Evolutionary conservation across 2,888 invertebrate genomes (phyloP).

Genomic region (Apamea anceps): DNA sequence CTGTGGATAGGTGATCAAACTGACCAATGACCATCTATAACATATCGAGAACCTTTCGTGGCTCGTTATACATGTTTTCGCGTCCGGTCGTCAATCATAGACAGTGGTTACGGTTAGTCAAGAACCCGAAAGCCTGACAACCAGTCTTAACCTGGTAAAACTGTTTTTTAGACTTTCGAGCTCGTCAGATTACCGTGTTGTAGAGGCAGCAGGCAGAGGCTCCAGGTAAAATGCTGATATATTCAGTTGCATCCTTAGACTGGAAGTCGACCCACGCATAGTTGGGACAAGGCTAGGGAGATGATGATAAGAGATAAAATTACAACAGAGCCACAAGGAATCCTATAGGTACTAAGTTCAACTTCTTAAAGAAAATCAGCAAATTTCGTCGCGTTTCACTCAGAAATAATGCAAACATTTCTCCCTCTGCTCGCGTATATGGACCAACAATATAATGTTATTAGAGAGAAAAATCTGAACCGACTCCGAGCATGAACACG

Average conservation of each 20-base stretch:
- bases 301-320: not conserved
- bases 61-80: too few species aligned
- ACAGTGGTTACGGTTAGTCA: too few species aligned
- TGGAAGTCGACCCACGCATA: not conserved
- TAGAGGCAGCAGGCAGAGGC: not conserved
- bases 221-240: not conserved
- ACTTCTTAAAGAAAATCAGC: slow-evolving; percentile 36
- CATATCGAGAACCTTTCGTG: too few species aligned
- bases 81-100: too few species aligned
- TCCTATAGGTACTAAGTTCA: slow-evolving; percentile 14
- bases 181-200: too few species aligned
- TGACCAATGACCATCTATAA: too few species aligned
- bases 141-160: too few species aligned
- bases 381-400: slow-evolving; percentile 42
- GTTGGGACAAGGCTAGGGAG: not conserved
- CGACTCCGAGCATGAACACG: slow-evolving; percentile 69
- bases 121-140: too few species aligned
- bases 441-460: slow-evolving; percentile 72
- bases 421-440: slow-evolving; percentile 42
- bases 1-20: too few species aligned
- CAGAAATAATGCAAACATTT: slow-evolving; percentile 49
- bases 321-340: slow-evolving; percentile 2
- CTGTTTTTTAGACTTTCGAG: too few species aligned
- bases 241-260: not conserved
- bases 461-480: slow-evolving; percentile 76